Evolutionary conservation across 2,113 vertebrate genomes (phyloP), one percentile per base, ranked within the genome.

Genomic region (Sceloporus undulatus): DNA sequence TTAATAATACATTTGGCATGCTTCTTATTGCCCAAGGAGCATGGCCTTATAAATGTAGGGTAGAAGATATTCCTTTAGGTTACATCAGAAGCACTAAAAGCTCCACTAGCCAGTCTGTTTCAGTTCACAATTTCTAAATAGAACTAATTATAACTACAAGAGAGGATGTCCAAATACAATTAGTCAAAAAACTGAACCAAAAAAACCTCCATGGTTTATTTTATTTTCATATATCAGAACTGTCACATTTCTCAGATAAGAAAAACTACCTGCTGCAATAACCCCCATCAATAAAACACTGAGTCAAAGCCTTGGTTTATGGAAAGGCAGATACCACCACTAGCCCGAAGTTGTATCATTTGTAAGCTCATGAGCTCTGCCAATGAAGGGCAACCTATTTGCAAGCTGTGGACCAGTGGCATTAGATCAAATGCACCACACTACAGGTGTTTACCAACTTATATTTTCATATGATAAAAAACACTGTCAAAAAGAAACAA

Each of bases 401-500:
- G 66, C 23, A 83, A 83, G 65, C 14, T 83, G 27, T 59, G 65
- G 11, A 9, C 42, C 68, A 2, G 40, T 70, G 48, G 11, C 25
- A 52, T 25, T 16, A 21, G 8, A 40, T 34, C 38, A 82, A 25
- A 65, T 68, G 23, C 21, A 48, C 5, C 5, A 29, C 68, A 68
- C 27, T 68, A 40, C 38, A 65, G 68, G 48, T 65, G 25, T 48
- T 83, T 29, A 65, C 25, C 66, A 29, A 25, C 38, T 68, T 13
- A 83, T 25, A 14, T 70, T 42, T 79, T 6, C 21, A 29, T 48
- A 29, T 13, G 65, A 42, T 19, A 25, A 83, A 82, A 70, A 48
- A 11, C 38, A 68, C 38, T 16, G 7, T 48, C 34, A 68, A 42
- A 23, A 75, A 75, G 91, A 91, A 93, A 88, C 78, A 91, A 91